These are phyloP conservation scores for Microctenopoma lineatum DNA, from an alignment of 2,797 vertebrate species.

Conservation along the genomic window DNA sequence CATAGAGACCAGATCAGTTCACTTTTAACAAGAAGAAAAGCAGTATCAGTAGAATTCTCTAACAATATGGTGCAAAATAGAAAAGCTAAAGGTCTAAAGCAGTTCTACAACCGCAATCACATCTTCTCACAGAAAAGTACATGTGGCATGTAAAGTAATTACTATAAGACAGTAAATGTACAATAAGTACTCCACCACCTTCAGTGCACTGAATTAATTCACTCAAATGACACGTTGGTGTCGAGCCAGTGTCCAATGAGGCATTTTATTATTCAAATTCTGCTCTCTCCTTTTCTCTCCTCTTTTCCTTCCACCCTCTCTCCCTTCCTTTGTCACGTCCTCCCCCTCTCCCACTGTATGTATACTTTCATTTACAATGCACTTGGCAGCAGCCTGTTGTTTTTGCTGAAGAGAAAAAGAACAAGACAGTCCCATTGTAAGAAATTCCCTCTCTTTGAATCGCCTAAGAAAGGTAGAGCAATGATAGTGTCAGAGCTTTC, in stretches of 20 bases:
- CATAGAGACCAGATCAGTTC: constrained; percentile 30
- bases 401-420: constrained; percentile 79
- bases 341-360: constrained; percentile 48
- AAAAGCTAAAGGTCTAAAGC: background rate
- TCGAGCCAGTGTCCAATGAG: constrained; percentile 70
- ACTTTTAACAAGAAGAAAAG: constrained; percentile 16
- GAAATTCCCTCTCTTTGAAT: constrained; percentile 62
- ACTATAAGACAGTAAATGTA: constrained; percentile 11
- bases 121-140: background rate
- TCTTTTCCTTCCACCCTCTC: background rate
- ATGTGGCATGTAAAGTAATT: background rate
- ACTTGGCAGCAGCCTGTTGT: constrained; percentile 73
- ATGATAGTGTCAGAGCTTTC: constrained; percentile 58
- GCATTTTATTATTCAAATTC: constrained; percentile 74
- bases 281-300: constrained; percentile 9
- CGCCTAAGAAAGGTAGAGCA: constrained; percentile 47
- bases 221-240: constrained; percentile 56
- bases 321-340: background rate
- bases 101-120: background rate
- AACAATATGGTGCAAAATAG: background rate
- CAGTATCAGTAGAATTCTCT: background rate
- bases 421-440: constrained; percentile 67
- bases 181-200: constrained; percentile 20
- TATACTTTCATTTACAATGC: constrained; percentile 77
- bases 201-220: constrained; percentile 54